Evolutionary conservation across 2,888 invertebrate species (phyloP).

Genomic region (Chelonus formosanus): DNA sequence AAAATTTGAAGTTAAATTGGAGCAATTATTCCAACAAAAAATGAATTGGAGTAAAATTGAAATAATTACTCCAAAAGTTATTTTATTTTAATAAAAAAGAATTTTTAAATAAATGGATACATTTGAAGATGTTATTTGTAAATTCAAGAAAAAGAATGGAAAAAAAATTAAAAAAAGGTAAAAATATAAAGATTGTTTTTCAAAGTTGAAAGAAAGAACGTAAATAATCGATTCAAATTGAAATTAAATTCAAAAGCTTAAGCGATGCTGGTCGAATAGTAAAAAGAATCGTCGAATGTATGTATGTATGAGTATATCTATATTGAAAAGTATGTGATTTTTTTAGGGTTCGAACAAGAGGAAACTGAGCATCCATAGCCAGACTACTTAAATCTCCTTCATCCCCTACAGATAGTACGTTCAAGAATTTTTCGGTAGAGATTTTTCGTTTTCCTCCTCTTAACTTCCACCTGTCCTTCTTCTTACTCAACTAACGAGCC

Average conservation of each 20-base stretch:
- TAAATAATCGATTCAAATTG: constrained; percentile 10
- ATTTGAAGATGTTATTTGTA: too few species aligned
- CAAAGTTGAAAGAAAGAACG: background rate
- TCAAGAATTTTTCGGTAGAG: constrained; percentile 47
- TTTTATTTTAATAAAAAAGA: too few species aligned
- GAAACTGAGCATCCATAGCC: constrained; percentile 14
- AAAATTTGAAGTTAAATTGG: too few species aligned
- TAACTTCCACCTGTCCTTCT: constrained; percentile 18
- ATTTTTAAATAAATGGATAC: too few species aligned
- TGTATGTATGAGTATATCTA: constrained; percentile 1
- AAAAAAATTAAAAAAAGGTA: too few species aligned
- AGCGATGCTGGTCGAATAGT: background rate
- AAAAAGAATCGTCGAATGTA: background rate
- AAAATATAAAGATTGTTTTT: too few species aligned
- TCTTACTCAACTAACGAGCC: constrained; percentile 50
- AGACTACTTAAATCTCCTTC: constrained; percentile 47
- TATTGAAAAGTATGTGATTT: constrained; percentile 15
- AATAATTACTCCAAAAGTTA: too few species aligned
- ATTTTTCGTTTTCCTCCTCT: constrained; percentile 36
- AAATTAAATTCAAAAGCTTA: constrained; percentile 4
- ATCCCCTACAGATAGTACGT: constrained; percentile 38
- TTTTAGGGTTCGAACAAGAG: constrained; percentile 21
- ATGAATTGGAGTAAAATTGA: too few species aligned
- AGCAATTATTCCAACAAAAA: too few species aligned
- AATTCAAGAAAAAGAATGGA: too few species aligned